Conservation (phyloP, 2,797 vertebrate species). For the Novumbra hubbsi region DNA sequence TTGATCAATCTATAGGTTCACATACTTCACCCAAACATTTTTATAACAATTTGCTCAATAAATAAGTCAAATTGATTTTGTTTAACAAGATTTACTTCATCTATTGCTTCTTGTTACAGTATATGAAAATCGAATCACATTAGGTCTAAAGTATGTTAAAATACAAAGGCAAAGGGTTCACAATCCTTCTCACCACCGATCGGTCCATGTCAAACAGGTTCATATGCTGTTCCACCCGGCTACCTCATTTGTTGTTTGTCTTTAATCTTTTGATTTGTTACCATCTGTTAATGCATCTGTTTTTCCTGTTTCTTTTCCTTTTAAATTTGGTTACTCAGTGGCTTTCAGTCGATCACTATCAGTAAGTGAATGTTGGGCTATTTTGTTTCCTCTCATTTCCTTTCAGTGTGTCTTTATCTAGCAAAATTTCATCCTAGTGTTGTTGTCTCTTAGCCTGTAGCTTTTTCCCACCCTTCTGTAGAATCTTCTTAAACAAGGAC, state of each 20-base stretch:
- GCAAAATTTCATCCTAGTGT: background rate
- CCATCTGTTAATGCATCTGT: slow-evolving; percentile 31
- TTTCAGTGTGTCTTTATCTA: slow-evolving; percentile 10
- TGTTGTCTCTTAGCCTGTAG: background rate
- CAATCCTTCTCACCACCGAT: too few species aligned
- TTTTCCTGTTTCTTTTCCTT: slow-evolving; percentile 55
- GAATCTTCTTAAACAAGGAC: background rate
- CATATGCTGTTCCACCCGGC: background rate
- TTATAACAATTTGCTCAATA: too few species aligned
- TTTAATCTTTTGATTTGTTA: slow-evolving; percentile 37
- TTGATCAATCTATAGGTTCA: too few species aligned
- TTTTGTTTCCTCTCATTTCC: slow-evolving; percentile 8
- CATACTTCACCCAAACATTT: too few species aligned
- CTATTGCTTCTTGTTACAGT: too few species aligned
- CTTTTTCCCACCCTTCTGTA: background rate
- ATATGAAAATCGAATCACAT: too few species aligned
- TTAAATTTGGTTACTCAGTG: slow-evolving; percentile 74
- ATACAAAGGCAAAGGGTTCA: too few species aligned
- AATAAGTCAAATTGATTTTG: too few species aligned
- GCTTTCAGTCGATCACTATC: slow-evolving; percentile 78
- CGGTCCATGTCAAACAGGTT: background rate
- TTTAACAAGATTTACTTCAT: too few species aligned
- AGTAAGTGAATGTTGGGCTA: slow-evolving; percentile 69
- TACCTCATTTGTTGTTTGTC: slow-evolving; percentile 16
- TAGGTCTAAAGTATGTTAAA: too few species aligned